Evolutionary conservation across 1,140 invertebrate species (phyloP).

Genomic region (Hermetia illucens): DNA sequence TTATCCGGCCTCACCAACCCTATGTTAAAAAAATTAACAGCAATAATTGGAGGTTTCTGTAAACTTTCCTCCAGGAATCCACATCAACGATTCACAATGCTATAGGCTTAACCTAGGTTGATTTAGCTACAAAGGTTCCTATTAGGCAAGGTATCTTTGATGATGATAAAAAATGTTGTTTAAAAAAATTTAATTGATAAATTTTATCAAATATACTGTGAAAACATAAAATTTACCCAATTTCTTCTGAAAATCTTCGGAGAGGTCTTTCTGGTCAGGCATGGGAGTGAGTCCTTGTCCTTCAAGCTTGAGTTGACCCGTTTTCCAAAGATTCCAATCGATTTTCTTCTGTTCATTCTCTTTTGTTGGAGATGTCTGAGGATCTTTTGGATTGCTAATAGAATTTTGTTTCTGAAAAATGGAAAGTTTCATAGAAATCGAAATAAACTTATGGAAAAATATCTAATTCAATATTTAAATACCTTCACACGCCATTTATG

Average conservation of each 20-base stretch:
- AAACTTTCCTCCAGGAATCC: too few species aligned
- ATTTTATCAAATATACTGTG: neutral
- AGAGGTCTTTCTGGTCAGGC: slow-evolving; percentile 40
- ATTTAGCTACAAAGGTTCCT: too few species aligned
- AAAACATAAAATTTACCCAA: slow-evolving; percentile 30
- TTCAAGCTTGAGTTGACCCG: slow-evolving; percentile 29
- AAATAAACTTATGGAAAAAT: neutral
- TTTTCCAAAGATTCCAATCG: slow-evolving; percentile 58
- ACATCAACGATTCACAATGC: too few species aligned
- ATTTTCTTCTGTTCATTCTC: slow-evolving; percentile 38
- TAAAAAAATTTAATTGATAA: too few species aligned
- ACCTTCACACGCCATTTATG: slow-evolving; percentile 73
- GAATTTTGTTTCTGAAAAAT: neutral
- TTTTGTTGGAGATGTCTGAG: slow-evolving; percentile 28
- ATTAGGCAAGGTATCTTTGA: too few species aligned
- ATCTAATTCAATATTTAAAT: slow-evolving; percentile 11
- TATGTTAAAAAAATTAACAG: too few species aligned
- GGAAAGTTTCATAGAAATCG: too few species aligned
- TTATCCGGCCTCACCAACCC: too few species aligned
- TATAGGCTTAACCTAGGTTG: too few species aligned
- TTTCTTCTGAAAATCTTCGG: slow-evolving; percentile 53
- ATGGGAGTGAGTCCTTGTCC: slow-evolving; percentile 30
- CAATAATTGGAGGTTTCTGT: too few species aligned
- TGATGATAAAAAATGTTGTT: too few species aligned
- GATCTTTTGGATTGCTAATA: slow-evolving; percentile 2